These are phyloP conservation scores for Ceratitis capitata DNA, from an alignment of 1,140 invertebrate species.

Conservation along the genomic window DNA sequence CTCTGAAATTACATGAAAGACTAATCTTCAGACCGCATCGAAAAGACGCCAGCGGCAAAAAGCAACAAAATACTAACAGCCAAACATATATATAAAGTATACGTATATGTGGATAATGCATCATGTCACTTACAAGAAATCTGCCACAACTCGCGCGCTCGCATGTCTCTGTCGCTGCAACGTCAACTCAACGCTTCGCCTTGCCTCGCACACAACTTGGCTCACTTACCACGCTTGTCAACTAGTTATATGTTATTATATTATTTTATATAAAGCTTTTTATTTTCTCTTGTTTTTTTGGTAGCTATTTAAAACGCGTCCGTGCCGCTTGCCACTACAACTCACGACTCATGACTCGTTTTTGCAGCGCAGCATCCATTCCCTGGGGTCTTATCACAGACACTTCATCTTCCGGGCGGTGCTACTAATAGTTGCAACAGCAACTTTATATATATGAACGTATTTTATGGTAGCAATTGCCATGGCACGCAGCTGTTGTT, in stretches of 20 bases:
- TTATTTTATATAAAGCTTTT: not conserved
- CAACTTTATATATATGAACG: too few relatives aligned
- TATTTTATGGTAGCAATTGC: too few relatives aligned
- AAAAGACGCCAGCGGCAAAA: not conserved
- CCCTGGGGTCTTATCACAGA: constrained; percentile 28
- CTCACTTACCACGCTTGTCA: not conserved
- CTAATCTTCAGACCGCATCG: constrained; percentile 11
- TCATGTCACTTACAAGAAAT: not conserved
- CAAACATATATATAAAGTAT: too few relatives aligned
- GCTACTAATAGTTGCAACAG: constrained; percentile 9
- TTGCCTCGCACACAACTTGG: not conserved
- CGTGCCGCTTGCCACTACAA: not conserved
- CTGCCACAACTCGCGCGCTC: not conserved
- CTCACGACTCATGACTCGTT: not conserved
- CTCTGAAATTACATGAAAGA: constrained; percentile 4
- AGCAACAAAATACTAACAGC: not conserved
- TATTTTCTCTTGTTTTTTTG: not conserved
- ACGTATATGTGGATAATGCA: too few relatives aligned
- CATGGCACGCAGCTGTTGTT: not conserved
- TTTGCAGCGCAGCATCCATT: not conserved
- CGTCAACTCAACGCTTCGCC: not conserved
- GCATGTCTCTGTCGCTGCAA: not conserved
- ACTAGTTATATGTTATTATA: not conserved
- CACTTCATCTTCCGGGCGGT: constrained; percentile 7
- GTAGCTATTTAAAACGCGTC: constrained; percentile 6